These are phyloP conservation scores for Bimastos eiseni DNA, from an alignment of 2,888 invertebrate genomes.

Conservation along the genomic window DNA sequence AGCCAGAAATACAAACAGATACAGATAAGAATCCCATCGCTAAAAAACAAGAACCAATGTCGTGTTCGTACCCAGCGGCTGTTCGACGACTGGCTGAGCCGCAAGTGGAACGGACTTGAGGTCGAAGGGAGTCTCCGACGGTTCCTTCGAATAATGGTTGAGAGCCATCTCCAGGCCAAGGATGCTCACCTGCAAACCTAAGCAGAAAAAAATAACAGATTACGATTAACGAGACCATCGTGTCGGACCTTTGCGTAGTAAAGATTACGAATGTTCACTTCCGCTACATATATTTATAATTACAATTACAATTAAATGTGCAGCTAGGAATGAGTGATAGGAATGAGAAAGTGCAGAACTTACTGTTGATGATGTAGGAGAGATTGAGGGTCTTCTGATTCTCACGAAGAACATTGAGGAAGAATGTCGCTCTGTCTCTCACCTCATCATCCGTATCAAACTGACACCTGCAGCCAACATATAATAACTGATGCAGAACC, in stretches of 20 bases:
- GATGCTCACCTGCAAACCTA: slow-evolving; percentile 72
- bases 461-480: slow-evolving; percentile 61
- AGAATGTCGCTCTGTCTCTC: slow-evolving; percentile 94
- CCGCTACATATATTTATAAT: too few relatives aligned
- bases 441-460: slow-evolving; percentile 98
- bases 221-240: background rate
- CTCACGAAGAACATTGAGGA: slow-evolving; percentile 76
- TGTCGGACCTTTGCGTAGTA: too few relatives aligned
- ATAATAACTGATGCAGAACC: too few relatives aligned
- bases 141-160: slow-evolving; percentile 76
- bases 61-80: slow-evolving; percentile 44
- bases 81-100: slow-evolving; percentile 59
- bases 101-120: slow-evolving; percentile 81
- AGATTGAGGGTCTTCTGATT: slow-evolving; percentile 60
- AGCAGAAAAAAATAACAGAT: background rate
- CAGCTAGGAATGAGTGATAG: too few relatives aligned
- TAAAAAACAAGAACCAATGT: background rate
- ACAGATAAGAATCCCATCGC: background rate
- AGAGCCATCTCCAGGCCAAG: slow-evolving; percentile 86
- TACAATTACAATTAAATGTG: background rate
- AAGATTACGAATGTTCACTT: too few relatives aligned
- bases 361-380: slow-evolving; percentile 61
- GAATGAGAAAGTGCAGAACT: too few relatives aligned
- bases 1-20: background rate
- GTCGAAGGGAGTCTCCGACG: slow-evolving; percentile 79